Percentiles rank a stretch among this genome's conserved stretches.
phyloP scores from a whole-genome alignment of 2,888 invertebrate species.

The Melieria crassipennis region DNA sequence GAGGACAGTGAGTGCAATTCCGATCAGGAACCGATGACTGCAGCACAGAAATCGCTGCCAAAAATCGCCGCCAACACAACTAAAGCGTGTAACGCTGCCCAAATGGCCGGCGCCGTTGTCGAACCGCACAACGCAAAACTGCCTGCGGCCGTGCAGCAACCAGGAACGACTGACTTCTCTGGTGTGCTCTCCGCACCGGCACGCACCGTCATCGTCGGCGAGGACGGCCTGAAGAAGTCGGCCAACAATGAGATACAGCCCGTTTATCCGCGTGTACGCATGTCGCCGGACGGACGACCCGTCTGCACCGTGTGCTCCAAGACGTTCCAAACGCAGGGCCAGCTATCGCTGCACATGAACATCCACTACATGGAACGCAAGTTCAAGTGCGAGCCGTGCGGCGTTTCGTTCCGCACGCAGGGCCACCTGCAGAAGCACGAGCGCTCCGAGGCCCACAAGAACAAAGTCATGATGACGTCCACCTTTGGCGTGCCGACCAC shows the following conservation, averaged over 20 bases:
- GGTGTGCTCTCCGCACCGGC: slow-evolving; percentile 58
- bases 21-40: slow-evolving; percentile 43
- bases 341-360: slow-evolving; percentile 90
- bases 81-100: slow-evolving; percentile 67
- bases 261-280: slow-evolving; percentile 69
- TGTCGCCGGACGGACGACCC: slow-evolving; percentile 73
- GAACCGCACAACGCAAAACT: slow-evolving; percentile 50
- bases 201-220: slow-evolving; percentile 70
- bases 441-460: slow-evolving; percentile 89
- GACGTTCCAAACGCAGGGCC: slow-evolving; percentile 90
- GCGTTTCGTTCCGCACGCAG: slow-evolving; percentile 88
- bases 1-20: slow-evolving; percentile 44
- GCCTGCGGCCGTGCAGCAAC: slow-evolving; percentile 59
- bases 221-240: slow-evolving; percentile 71
- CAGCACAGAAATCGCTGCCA: background rate
- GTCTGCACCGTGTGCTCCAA: slow-evolving; percentile 90
- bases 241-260: slow-evolving; percentile 54
- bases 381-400: slow-evolving; percentile 90
- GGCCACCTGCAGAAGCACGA: slow-evolving; percentile 95
- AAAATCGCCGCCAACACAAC: slow-evolving; percentile 68
- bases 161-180: slow-evolving; percentile 59
- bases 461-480: slow-evolving; percentile 89
- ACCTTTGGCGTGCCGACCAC: slow-evolving; percentile 84
- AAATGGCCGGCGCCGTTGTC: background rate
- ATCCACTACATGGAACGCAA: slow-evolving; percentile 95